Base-by-base conservation (phyloP, 2,888 invertebrate genomes). In the Epirrita christyi region DNA sequence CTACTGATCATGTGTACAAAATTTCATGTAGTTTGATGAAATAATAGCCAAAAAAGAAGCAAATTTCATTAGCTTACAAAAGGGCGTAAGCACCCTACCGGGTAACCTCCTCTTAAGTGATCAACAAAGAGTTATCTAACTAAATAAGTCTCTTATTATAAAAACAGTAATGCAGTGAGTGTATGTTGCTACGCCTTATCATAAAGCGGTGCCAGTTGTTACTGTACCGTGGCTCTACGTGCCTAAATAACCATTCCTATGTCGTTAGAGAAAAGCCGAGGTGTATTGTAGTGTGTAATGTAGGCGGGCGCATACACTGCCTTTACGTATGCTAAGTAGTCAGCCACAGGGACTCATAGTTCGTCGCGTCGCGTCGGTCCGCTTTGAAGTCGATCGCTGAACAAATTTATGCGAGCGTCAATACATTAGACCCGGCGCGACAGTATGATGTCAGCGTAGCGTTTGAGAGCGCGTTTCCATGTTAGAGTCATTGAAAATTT, bases 321-420 rank as follows among this genome's bases (percentile, higher is more conserved):
- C 74, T 78, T 75, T 80, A 75, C 78, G 77, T 81, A 84, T 80
- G 81, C 75, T 79, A 78, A 79, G 72, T 52, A 59, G 44, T 9
- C 11, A 13, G 36, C 38, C 54, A 51, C 55, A 59, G 59, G 50
- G 43, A 48, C 21, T 32, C 34, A 41, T 47, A 55, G 59, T 48
- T 21, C 6, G 55, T 63, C 21, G 21, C n/a, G n/a, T 64, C 59
- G 63, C 52, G 66, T 63, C 66, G 66, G 71, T 2, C 54, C 67
- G 61, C 69, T 75, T 79, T 78, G 72, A 82, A 75, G 72, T 72
- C 66, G 63, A 66, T 78, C 74, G 76, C 72, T 59, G 76, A 70
- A 78, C 82, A 81, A 81, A 85, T 85, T 83, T 84, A 84, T 83
- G 80, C 77, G 70, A 74, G 72, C 79, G 81, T 81, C 81, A 80